Evolutionary conservation across 2,888 invertebrate species (phyloP).

Genomic region (Tryphoninae sp.): DNA sequence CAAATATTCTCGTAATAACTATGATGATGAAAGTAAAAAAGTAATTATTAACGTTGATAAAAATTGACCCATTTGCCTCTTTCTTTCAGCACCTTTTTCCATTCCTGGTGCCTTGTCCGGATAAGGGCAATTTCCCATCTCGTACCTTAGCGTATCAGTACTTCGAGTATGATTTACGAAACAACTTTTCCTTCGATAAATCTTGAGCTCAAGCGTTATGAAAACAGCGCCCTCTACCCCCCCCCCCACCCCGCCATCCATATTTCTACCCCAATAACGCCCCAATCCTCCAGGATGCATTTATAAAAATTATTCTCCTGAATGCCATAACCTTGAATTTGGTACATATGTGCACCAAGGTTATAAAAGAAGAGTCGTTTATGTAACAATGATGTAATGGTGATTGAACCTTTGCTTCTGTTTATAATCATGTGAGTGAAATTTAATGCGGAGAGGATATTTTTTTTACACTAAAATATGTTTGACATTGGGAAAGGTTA

Average conservation of each 20-base stretch:
- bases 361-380: neutral
- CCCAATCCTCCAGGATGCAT: neutral
- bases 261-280: neutral
- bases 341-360: neutral
- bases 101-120: neutral
- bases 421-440: neutral
- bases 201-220: constrained; percentile 9
- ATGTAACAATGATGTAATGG: neutral
- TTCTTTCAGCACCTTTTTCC: neutral
- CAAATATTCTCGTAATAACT: neutral
- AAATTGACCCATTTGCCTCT: neutral
- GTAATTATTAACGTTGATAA: constrained; percentile 21
- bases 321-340: neutral
- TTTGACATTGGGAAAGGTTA: neutral
- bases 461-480: neutral
- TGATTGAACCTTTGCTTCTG: neutral
- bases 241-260: neutral
- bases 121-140: constrained; percentile 14
- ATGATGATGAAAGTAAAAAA: neutral
- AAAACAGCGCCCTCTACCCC: neutral
- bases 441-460: neutral
- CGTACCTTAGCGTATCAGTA: neutral
- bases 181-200: constrained; percentile 5
- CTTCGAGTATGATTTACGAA: constrained; percentile 32
- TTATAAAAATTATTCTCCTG: constrained; percentile 2